phyloP scores from a whole-genome alignment of 2,888 invertebrate genomes.

The Platycnemis pennipes region DNA sequence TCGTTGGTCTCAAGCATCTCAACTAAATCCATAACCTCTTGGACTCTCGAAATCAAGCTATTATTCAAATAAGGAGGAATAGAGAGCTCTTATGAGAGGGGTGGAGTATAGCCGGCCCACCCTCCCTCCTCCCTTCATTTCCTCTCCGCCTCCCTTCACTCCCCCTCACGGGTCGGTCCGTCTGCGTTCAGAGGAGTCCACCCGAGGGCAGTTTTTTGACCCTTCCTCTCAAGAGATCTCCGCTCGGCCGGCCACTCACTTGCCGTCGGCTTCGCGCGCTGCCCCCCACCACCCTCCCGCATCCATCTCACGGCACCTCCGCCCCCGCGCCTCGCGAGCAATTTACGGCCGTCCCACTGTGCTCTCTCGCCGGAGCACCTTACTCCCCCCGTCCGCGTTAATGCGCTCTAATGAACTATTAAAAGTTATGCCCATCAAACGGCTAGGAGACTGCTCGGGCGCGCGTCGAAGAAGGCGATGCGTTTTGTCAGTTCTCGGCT shows the following conservation, averaged over 20 bases:
- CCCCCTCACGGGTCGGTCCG: background rate
- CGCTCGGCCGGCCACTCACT: background rate
- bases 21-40: too few species aligned
- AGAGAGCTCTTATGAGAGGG: background rate
- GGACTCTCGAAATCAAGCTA: background rate
- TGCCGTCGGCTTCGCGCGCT: background rate
- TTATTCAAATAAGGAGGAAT: background rate
- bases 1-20: too few species aligned
- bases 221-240: background rate
- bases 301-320: background rate
- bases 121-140: background rate
- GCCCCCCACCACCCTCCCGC: background rate
- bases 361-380: background rate
- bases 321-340: background rate
- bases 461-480: background rate
- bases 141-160: background rate
- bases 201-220: constrained; percentile 21
- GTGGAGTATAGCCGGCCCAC: background rate
- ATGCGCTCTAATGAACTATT: constrained; percentile 25
- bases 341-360: constrained; percentile 5
- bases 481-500: background rate
- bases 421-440: constrained; percentile 19
- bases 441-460: background rate
- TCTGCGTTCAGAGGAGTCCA: background rate
- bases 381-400: background rate